Percentiles rank a stretch among this genome's conserved stretches.
Conservation (phyloP, 2,113 vertebrate genomes). For the Forbesichthys agassizii region DNA sequence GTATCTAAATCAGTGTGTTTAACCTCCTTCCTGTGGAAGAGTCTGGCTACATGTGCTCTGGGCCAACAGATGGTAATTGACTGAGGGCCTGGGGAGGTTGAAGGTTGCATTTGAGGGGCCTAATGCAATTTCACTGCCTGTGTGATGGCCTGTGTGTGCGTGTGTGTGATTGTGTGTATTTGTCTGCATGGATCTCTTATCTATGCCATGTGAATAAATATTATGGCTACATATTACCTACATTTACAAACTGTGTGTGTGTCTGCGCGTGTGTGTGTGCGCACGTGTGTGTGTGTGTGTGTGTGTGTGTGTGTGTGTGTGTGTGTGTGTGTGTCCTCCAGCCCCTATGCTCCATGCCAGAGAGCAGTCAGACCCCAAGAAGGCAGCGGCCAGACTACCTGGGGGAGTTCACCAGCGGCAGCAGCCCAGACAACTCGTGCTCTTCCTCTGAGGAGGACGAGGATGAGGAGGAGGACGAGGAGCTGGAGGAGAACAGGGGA, state of each 20-base stretch:
- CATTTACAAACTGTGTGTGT: slow-evolving; percentile 6
- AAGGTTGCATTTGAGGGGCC: slow-evolving; percentile 40
- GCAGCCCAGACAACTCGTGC: slow-evolving; percentile 81
- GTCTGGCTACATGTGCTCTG: slow-evolving; percentile 43
- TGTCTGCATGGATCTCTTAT: neutral
- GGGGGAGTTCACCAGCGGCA: slow-evolving; percentile 75
- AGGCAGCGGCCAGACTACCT: slow-evolving; percentile 72
- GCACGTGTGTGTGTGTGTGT: no score
- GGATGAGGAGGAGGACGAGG: slow-evolving; percentile 74
- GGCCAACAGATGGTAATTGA: slow-evolving; percentile 71
- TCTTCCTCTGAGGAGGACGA: slow-evolving; percentile 81
- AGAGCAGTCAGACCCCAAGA: slow-evolving; percentile 81
- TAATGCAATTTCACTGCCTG: slow-evolving; percentile 35
- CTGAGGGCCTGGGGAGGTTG: slow-evolving; percentile 53
- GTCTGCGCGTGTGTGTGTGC: neutral
- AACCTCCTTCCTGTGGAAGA: no score
- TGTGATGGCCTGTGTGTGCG: slow-evolving; percentile 21
- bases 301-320: slow-evolving; percentile 18
- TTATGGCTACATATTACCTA: neutral
- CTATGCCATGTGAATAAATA: neutral
- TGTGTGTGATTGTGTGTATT: slow-evolving; percentile 26
- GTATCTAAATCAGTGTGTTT: no score
- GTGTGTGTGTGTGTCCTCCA: slow-evolving; percentile 46
- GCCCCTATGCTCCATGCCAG: slow-evolving; percentile 91
- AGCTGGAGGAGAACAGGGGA: slow-evolving; percentile 45